Conservation (phyloP, 37 sponge, comb jelly and placozoan species). For the Mnemiopsis leidyi region DNA sequence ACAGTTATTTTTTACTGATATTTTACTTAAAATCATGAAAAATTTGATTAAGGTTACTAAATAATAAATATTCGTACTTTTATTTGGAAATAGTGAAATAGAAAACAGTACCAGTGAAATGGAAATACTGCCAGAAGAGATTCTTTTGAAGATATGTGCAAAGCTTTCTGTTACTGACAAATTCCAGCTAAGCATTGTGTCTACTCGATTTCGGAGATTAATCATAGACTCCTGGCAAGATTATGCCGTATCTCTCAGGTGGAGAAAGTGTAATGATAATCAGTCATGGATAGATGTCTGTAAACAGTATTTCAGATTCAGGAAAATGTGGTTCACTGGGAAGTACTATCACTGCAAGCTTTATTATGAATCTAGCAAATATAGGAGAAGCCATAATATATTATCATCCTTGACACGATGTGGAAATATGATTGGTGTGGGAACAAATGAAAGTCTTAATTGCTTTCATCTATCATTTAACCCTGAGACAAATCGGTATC, state of each 20-base stretch:
- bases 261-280: constrained; percentile 25
- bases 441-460: constrained; percentile 3
- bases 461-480: not conserved
- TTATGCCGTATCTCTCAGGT: constrained; percentile 51
- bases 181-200: not conserved
- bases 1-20: no score
- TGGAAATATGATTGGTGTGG: not conserved
- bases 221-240: constrained; percentile 18
- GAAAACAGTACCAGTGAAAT: not conserved
- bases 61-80: no score
- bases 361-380: not conserved
- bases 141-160: not conserved
- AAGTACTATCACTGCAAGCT: not conserved
- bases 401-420: not conserved
- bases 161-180: not conserved
- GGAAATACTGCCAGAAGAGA: constrained; percentile 4
- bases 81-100: no score
- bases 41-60: no score
- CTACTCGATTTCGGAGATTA: not conserved
- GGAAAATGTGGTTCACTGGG: constrained; percentile 12
- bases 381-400: not conserved
- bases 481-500: not conserved
- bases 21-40: no score
- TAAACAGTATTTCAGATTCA: not conserved
- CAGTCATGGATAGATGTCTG: not conserved